Percentiles rank a stretch among this genome's conserved stretches.
Evolutionary conservation across 2,797 vertebrate species (phyloP).

Genomic region (Takifugu rubripes): DNA sequence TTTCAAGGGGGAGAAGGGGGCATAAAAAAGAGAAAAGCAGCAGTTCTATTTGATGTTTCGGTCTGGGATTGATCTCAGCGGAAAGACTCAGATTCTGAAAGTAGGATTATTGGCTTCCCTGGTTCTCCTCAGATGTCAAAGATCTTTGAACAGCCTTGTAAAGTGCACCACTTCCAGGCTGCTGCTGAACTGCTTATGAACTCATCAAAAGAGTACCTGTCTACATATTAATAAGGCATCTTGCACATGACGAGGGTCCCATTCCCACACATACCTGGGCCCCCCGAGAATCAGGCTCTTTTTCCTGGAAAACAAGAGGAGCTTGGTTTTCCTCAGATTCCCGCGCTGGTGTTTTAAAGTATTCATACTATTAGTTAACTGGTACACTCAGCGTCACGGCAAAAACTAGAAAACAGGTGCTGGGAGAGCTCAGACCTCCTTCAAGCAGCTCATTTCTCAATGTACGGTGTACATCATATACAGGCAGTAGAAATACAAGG

Average conservation of each 20-base stretch:
- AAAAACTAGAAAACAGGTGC: too few relatives aligned
- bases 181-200: slow-evolving; percentile 93
- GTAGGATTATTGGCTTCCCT: slow-evolving; percentile 99
- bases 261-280: slow-evolving; percentile 80
- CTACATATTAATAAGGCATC: slow-evolving; percentile 86
- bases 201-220: slow-evolving; percentile 88
- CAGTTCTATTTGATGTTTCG: slow-evolving; percentile 97
- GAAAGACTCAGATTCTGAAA: slow-evolving; percentile 96
- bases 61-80: slow-evolving; percentile 97
- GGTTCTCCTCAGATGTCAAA: slow-evolving; percentile 97
- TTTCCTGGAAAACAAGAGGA: slow-evolving; percentile 74
- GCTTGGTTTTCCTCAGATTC: slow-evolving; percentile 36
- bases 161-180: slow-evolving; percentile 92
- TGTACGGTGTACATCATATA: too few relatives aligned
- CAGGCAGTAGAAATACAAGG: too few relatives aligned
- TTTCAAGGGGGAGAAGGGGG: slow-evolving; percentile 72
- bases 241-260: slow-evolving; percentile 64
- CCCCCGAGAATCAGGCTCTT: slow-evolving; percentile 59
- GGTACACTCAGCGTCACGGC: too few relatives aligned
- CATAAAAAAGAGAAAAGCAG: slow-evolving; percentile 80
- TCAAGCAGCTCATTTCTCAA: too few relatives aligned
- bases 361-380: neutral
- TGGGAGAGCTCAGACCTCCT: too few relatives aligned
- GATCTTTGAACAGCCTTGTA: slow-evolving; percentile 99
- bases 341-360: slow-evolving; percentile 33